A percentile compares a stretch with the other conserved stretches of the same genome.
phyloP scores from a whole-genome alignment of 2,888 invertebrate genomes.

The Protophormia terraenovae region DNA sequence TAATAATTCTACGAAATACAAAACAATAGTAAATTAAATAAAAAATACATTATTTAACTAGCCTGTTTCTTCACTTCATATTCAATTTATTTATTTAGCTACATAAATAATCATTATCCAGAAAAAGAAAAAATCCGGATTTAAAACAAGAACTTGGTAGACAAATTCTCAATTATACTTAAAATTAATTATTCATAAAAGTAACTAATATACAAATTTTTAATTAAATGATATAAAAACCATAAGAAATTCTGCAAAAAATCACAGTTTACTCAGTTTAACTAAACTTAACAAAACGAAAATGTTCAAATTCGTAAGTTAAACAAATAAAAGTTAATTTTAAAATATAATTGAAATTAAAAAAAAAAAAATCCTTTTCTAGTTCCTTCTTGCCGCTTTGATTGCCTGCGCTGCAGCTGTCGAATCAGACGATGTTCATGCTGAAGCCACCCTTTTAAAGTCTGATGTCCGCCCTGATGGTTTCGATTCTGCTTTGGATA shows the following conservation, averaged over 20 bases:
- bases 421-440: slow-evolving; percentile 62
- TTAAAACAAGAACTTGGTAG: no score
- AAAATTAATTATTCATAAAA: no score
- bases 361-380: background rate
- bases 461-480: slow-evolving; percentile 75
- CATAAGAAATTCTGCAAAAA: background rate
- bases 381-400: slow-evolving; percentile 68
- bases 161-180: no score
- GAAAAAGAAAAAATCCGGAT: no score
- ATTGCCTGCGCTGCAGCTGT: slow-evolving; percentile 69
- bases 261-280: slow-evolving; percentile 34
- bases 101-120: no score
- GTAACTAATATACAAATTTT: no score
- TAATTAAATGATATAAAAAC: slow-evolving; percentile 48
- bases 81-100: no score
- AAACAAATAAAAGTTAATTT: background rate
- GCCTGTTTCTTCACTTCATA: no score
- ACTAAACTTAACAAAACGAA: slow-evolving; percentile 26
- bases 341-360: background rate
- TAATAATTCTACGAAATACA: no score
- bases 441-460: slow-evolving; percentile 47
- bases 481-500: slow-evolving; percentile 72
- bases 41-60: no score
- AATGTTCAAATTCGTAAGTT: slow-evolving; percentile 65
- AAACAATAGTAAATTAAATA: no score